Evolutionary conservation across 1,140 invertebrate genomes (phyloP).

Genomic region (Copidosoma floridanum): DNA sequence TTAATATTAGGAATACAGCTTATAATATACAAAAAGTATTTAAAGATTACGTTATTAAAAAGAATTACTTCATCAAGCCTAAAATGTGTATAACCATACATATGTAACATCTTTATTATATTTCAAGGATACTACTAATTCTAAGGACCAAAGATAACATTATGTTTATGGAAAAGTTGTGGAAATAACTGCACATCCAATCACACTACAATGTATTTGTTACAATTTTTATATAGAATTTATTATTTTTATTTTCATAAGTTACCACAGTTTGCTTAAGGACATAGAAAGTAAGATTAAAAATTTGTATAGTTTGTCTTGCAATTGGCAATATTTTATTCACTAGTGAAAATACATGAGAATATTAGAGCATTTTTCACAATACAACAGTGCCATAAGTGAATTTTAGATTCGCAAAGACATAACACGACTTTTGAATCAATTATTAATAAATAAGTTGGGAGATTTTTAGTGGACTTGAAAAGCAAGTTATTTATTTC

Average conservation of each 20-base stretch:
- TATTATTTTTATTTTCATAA: conserved; percentile 3
- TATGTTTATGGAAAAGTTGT: conserved; percentile 45
- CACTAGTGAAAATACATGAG: conserved; percentile 14
- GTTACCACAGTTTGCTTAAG: conserved; percentile 1
- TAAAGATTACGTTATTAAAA: no score
- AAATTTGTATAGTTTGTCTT: no score
- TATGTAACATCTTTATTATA: no score
- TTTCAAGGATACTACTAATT: conserved; percentile 39
- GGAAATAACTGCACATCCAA: conserved; percentile 35
- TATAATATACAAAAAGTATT: no score
- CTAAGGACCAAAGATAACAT: conserved; percentile 56
- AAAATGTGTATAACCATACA: no score
- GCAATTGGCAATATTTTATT: no score
- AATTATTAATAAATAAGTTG: conserved; percentile 9
- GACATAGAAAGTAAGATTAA: not conserved
- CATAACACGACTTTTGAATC: not conserved
- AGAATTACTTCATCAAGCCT: no score
- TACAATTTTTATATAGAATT: conserved; percentile 23
- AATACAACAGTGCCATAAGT: conserved; percentile 28
- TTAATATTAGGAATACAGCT: no score
- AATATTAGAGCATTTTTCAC: conserved; percentile 22
- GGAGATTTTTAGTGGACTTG: no score
- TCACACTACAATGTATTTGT: conserved; percentile 34
- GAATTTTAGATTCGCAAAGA: conserved; percentile 16
- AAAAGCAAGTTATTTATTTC: no score